phyloP scores from a whole-genome alignment of 2,113 vertebrate species.

The Astur gentilis region DNA sequence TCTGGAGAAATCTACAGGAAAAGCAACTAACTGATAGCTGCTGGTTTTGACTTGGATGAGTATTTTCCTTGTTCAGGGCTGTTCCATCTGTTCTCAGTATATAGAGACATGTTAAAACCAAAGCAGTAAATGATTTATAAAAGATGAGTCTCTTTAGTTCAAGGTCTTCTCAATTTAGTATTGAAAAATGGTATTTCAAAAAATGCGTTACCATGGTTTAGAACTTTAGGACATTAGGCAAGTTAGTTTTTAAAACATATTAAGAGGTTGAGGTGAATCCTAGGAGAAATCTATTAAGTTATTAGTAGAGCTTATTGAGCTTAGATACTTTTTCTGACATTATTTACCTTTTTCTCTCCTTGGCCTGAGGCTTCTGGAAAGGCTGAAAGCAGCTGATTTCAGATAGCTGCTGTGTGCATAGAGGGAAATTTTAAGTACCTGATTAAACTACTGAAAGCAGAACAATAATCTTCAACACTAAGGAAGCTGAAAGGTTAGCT shows the following conservation, averaged over 20 bases:
- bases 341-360: conserved; percentile 2
- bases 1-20: background rate
- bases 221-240: background rate
- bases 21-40: background rate
- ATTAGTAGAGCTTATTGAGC: background rate
- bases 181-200: background rate
- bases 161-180: background rate
- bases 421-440: background rate
- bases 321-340: background rate
- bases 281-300: background rate
- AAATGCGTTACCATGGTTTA: background rate
- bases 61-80: background rate
- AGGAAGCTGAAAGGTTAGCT: background rate
- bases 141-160: background rate
- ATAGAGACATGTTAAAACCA: background rate
- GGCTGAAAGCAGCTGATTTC: background rate
- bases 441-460: background rate
- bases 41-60: background rate
- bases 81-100: background rate
- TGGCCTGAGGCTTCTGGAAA: background rate
- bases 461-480: background rate
- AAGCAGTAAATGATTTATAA: background rate
- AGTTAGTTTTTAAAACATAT: background rate
- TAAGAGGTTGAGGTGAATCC: background rate
- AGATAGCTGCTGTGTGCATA: background rate